These are phyloP conservation scores for Gordius sp. DNA, from an alignment of 2,888 invertebrate species.

Conservation along the genomic window DNA sequence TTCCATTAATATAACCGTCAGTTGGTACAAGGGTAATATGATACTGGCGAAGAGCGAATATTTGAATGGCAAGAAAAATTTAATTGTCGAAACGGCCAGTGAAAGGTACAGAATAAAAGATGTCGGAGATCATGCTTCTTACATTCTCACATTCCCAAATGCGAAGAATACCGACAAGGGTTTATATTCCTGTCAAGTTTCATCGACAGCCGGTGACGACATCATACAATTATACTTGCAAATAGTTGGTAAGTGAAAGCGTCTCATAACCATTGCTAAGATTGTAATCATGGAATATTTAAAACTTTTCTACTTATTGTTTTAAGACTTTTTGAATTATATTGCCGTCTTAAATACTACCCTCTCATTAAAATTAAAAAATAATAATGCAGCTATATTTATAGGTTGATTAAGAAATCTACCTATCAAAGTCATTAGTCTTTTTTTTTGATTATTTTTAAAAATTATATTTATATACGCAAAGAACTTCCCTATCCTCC, in stretches of 20 bases:
- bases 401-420: no score
- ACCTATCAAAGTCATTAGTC: neutral
- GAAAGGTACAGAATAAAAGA: no score
- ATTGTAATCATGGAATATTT: no score
- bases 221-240: neutral
- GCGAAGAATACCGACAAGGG: neutral
- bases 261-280: neutral
- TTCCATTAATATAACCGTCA: neutral
- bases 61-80: no score
- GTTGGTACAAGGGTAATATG: neutral
- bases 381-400: no score
- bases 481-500: conserved; percentile 71
- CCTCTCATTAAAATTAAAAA: no score
- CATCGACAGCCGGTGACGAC: conserved; percentile 2
- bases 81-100: neutral
- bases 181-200: neutral
- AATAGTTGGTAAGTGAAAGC: conserved; percentile 1
- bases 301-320: neutral
- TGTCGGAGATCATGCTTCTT: neutral
- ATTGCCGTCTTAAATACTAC: neutral
- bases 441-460: neutral
- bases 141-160: neutral
- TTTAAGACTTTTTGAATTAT: neutral
- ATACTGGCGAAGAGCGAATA: neutral
- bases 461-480: neutral